Percentiles rank a stretch among this genome's conserved stretches.
phyloP scores from a whole-genome alignment of 1,140 invertebrate genomes.

The Bombus terrestris region DNA sequence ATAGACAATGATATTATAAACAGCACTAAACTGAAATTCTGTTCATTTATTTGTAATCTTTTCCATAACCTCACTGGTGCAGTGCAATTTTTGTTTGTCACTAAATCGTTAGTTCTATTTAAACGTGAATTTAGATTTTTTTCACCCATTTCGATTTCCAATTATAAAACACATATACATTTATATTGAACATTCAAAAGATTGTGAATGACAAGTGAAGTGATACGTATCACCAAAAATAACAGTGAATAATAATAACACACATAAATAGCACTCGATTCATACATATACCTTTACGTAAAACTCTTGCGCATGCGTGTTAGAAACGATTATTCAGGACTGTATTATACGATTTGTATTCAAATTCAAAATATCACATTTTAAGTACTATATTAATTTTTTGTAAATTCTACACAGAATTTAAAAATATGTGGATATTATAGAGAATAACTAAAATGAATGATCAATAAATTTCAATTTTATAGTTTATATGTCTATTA shows the following conservation, averaged over 20 bases:
- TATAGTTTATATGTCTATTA: not conserved
- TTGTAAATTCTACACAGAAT: not conserved
- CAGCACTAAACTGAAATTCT: slow-evolving; percentile 68
- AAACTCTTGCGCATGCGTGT: slow-evolving; percentile 30
- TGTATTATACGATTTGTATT: not conserved
- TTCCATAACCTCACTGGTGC: slow-evolving; percentile 43
- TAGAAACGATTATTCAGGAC: not conserved
- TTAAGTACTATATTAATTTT: not conserved
- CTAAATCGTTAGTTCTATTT: slow-evolving; percentile 5
- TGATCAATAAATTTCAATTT: not conserved
- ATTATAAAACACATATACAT: not conserved
- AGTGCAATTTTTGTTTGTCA: not conserved
- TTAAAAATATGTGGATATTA: not conserved
- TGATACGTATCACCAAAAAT: slow-evolving; percentile 52
- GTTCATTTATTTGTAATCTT: slow-evolving; percentile 65
- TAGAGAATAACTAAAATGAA: not conserved
- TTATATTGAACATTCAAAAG: not conserved
- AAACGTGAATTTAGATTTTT: not conserved
- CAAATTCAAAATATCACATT: not conserved
- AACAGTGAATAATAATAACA: slow-evolving; percentile 57
- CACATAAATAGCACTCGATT: not conserved
- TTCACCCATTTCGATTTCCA: slow-evolving; percentile 4
- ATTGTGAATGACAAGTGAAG: slow-evolving; percentile 14
- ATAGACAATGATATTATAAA: slow-evolving; percentile 68
- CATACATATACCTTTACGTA: not conserved